Conservation (phyloP, 2,797 vertebrate species). For the Poeciliopsis presidionis region DNA sequence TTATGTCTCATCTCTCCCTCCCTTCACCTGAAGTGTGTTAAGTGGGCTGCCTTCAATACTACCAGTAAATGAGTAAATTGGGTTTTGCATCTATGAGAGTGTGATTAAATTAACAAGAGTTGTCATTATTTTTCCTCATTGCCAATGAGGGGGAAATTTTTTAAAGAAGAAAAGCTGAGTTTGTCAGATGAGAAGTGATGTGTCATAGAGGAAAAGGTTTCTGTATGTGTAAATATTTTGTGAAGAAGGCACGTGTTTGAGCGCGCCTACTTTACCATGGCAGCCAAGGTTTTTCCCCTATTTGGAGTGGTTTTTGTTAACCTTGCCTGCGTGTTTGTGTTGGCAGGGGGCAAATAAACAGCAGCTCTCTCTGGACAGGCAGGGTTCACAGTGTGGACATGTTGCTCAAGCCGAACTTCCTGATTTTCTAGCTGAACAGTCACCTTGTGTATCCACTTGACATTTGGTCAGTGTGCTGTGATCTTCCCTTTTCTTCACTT, state of each 20-base stretch:
- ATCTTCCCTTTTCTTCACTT: constrained; percentile 6
- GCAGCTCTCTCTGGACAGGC: constrained; percentile 55
- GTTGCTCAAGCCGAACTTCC: constrained; percentile 71
- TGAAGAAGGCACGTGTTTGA: constrained; percentile 39
- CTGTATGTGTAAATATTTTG: constrained; percentile 42
- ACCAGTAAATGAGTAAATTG: background rate
- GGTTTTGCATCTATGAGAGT: background rate
- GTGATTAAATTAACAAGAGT: background rate
- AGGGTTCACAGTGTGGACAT: constrained; percentile 61
- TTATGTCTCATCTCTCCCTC: constrained; percentile 33
- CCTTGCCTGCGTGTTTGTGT: constrained; percentile 16
- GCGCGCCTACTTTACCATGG: constrained; percentile 52
- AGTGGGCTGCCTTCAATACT: constrained; percentile 9
- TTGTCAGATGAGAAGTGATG: constrained; percentile 53
- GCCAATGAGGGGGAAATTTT: constrained; percentile 10
- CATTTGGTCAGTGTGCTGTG: constrained; percentile 24
- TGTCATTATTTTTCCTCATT: constrained; percentile 3
- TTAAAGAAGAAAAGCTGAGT: constrained; percentile 12
- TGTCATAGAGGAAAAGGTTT: constrained; percentile 47
- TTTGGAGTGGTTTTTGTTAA: constrained; percentile 41
- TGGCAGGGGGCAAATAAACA: constrained; percentile 58
- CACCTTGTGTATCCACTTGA: constrained; percentile 41
- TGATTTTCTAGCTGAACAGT: constrained; percentile 69
- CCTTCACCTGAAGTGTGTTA: constrained; percentile 5
- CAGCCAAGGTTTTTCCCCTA: constrained; percentile 14